Conservation (phyloP, 2,113 vertebrate genomes). For the Gulo gulo region DNA sequence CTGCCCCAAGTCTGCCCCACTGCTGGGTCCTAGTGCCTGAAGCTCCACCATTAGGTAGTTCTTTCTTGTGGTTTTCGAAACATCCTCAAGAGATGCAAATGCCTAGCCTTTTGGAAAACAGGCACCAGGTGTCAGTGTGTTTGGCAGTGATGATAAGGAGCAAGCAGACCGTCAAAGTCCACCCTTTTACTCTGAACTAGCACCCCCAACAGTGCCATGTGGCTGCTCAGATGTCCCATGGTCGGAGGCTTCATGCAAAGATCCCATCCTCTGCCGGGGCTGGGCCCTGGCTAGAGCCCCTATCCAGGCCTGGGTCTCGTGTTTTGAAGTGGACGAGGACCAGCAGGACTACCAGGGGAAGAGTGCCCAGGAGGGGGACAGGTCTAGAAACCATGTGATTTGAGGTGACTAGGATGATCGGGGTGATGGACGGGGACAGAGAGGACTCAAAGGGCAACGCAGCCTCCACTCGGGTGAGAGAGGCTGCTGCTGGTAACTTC, state of each 20-base stretch:
- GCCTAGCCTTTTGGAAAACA: background rate
- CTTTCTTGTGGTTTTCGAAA: background rate
- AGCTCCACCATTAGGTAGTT: background rate
- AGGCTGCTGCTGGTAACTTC: accelerated
- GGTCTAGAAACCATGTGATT: background rate
- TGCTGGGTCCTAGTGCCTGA: background rate
- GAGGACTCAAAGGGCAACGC: background rate
- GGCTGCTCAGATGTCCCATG: background rate
- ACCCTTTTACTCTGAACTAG: background rate
- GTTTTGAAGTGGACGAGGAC: background rate
- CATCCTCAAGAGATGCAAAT: background rate
- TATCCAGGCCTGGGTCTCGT: accelerated
- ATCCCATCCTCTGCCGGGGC: background rate
- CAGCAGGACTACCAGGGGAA: background rate
- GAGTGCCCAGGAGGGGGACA: background rate
- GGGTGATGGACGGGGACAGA: background rate
- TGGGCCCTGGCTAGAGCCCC: background rate
- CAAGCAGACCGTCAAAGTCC: background rate
- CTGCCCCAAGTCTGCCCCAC: background rate
- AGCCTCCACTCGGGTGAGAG: background rate
- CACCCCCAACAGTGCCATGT: accelerated
- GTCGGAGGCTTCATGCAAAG: background rate
- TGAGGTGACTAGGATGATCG: accelerated
- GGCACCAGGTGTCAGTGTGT: background rate
- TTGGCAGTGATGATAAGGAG: background rate